phyloP scores from a whole-genome alignment of 2,888 invertebrate species.

The Ophraella communa region DNA sequence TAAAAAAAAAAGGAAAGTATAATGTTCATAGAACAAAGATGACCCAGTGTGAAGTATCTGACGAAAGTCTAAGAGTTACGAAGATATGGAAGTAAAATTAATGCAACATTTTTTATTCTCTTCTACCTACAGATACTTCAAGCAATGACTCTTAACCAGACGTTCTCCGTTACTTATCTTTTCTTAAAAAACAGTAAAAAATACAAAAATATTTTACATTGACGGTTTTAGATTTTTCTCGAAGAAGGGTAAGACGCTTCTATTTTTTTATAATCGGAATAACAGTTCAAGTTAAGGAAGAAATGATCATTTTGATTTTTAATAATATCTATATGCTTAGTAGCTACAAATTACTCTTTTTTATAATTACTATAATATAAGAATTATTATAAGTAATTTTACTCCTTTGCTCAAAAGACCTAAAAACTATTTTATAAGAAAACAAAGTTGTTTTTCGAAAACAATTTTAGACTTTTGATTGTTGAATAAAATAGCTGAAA shows the following conservation, averaged over 20 bases:
- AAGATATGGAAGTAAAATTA: conserved; percentile 18
- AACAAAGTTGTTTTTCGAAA: no score
- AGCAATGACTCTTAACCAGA: conserved; percentile 22
- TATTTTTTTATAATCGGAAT: no score
- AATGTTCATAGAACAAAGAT: conserved; percentile 2
- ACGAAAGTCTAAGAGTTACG: not conserved
- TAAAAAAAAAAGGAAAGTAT: not conserved
- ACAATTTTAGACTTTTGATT: no score
- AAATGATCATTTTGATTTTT: no score
- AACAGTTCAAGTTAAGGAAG: no score
- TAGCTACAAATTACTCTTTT: no score
- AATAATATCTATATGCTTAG: no score
- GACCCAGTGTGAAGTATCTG: not conserved
- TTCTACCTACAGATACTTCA: conserved; percentile 19
- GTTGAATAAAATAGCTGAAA: no score
- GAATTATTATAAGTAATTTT: no score
- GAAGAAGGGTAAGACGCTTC: not conserved
- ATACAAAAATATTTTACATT: conserved; percentile 8
- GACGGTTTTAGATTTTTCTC: not conserved
- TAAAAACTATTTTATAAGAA: no score
- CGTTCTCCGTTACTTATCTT: conserved; percentile 24
- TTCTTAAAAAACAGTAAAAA: conserved; percentile 30
- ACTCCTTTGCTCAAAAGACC: no score
- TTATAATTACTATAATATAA: no score
- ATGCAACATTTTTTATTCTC: conserved; percentile 18